These are phyloP conservation scores for Eledone cirrhosa DNA, from an alignment of 2,888 invertebrate species.

Conservation along the genomic window DNA sequence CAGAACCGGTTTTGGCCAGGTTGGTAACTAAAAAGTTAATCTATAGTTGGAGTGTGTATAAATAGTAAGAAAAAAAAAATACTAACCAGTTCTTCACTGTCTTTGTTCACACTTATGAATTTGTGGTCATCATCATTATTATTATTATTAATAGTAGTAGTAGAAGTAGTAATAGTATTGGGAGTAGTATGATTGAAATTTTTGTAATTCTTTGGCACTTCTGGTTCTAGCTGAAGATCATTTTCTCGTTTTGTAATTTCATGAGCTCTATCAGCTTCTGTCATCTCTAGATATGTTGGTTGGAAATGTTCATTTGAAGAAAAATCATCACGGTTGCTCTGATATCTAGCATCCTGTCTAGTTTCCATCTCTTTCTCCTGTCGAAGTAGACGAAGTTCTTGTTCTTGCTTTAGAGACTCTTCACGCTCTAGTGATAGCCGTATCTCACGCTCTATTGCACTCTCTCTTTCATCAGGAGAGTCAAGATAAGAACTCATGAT, in stretches of 20 bases:
- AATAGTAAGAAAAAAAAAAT: too few species aligned
- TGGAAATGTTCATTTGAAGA: constrained; percentile 25
- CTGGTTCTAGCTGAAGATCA: constrained; percentile 45
- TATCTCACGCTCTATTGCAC: constrained; percentile 63
- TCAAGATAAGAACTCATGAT: constrained; percentile 38
- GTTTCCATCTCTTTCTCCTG: constrained; percentile 27
- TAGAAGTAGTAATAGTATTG: too few species aligned
- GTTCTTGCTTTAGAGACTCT: constrained; percentile 51
- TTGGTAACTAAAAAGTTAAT: too few species aligned
- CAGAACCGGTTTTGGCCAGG: too few species aligned
- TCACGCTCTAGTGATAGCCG: constrained; percentile 60
- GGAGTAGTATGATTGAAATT: too few species aligned
- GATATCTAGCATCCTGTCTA: neutral
- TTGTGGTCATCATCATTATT: too few species aligned
- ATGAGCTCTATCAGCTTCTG: constrained; percentile 58
- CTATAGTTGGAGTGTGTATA: too few species aligned
- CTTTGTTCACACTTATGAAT: too few species aligned
- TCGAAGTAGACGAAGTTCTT: constrained; percentile 38
- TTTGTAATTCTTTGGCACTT: too few species aligned
- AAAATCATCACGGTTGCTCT: neutral
- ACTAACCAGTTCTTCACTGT: too few species aligned
- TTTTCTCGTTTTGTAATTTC: constrained; percentile 48
- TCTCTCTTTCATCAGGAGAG: constrained; percentile 47
- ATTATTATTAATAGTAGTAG: too few species aligned
- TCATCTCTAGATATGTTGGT: constrained; percentile 56